phyloP scores from a whole-genome alignment of 2,888 invertebrate species.

The Drosophila longiperda region DNA sequence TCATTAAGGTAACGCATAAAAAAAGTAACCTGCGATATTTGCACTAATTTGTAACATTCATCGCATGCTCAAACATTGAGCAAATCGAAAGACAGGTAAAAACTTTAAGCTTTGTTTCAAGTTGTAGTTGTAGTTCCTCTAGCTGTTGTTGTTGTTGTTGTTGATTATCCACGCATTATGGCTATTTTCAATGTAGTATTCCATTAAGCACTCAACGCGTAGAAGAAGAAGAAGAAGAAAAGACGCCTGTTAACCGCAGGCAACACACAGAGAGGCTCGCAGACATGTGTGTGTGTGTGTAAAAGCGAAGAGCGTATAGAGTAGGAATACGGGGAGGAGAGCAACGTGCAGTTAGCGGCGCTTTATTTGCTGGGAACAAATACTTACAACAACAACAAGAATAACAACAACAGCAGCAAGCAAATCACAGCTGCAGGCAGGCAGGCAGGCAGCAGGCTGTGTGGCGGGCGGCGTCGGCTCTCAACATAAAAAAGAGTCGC shows the following conservation, averaged over 20 bases:
- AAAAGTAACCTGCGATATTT: constrained; percentile 34
- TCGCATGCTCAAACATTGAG: constrained; percentile 6
- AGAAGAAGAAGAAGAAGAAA: constrained; percentile 7
- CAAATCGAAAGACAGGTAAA: not conserved
- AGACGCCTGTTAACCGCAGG: constrained; percentile 53
- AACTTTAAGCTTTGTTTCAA: constrained; percentile 7
- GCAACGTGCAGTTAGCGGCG: constrained; percentile 36
- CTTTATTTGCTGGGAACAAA: constrained; percentile 76
- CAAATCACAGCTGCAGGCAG: constrained; percentile 67
- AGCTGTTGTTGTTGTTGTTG: constrained; percentile 12
- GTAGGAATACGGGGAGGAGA: constrained; percentile 8
- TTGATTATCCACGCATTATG: constrained; percentile 34
- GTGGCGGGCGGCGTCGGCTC: constrained; percentile 45
- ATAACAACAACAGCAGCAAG: constrained; percentile 32
- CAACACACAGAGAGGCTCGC: constrained; percentile 32
- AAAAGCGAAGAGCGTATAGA: not conserved
- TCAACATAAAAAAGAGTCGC: constrained; percentile 59
- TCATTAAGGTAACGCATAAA: constrained; percentile 23
- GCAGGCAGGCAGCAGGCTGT: constrained; percentile 48
- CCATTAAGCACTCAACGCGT: constrained; percentile 48
- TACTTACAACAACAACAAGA: constrained; percentile 48
- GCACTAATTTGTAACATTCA: constrained; percentile 37
- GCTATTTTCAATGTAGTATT: constrained; percentile 50
- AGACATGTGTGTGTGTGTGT: not conserved
- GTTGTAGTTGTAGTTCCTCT: constrained; percentile 13